phyloP scores from a whole-genome alignment of 2,888 invertebrate genomes.

The Allophyes oxyacanthae region DNA sequence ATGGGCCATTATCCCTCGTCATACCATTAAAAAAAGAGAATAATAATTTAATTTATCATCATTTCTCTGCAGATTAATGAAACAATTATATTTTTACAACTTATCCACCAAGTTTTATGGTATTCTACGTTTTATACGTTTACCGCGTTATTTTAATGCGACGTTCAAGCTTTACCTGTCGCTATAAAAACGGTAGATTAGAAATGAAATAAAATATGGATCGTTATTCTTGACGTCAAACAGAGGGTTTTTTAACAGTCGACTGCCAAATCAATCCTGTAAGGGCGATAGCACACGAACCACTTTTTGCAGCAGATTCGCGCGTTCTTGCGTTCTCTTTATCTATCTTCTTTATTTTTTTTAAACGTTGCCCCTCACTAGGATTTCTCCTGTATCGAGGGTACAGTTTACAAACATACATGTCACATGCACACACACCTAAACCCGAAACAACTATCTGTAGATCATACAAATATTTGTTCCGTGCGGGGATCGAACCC shows the following conservation, averaged over 20 bases:
- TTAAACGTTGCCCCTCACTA: too few species aligned
- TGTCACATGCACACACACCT: too few species aligned
- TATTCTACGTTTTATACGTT: slow-evolving; percentile 52
- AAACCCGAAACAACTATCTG: too few species aligned
- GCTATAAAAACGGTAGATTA: slow-evolving; percentile 52
- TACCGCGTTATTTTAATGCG: slow-evolving; percentile 54
- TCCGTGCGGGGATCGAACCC: too few species aligned
- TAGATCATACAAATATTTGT: too few species aligned
- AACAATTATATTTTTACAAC: slow-evolving; percentile 51
- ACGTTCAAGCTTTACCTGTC: slow-evolving; percentile 44
- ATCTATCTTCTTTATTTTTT: too few species aligned
- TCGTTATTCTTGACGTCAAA: slow-evolving; percentile 15
- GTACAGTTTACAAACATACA: too few species aligned
- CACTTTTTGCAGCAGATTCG: too few species aligned
- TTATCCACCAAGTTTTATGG: slow-evolving; percentile 40
- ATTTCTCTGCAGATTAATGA: slow-evolving; percentile 32
- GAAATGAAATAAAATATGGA: slow-evolving; percentile 47
- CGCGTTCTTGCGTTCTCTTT: too few species aligned
- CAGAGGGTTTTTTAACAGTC: neutral
- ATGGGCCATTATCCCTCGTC: neutral
- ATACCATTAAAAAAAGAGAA: slow-evolving; percentile 7
- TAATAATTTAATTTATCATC: slow-evolving; percentile 28
- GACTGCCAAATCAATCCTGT: neutral
- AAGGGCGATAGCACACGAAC: too few species aligned
- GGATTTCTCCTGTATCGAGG: too few species aligned